These are phyloP conservation scores for Drosophila pegasa DNA, from an alignment of 2,888 invertebrate species.

Conservation along the genomic window DNA sequence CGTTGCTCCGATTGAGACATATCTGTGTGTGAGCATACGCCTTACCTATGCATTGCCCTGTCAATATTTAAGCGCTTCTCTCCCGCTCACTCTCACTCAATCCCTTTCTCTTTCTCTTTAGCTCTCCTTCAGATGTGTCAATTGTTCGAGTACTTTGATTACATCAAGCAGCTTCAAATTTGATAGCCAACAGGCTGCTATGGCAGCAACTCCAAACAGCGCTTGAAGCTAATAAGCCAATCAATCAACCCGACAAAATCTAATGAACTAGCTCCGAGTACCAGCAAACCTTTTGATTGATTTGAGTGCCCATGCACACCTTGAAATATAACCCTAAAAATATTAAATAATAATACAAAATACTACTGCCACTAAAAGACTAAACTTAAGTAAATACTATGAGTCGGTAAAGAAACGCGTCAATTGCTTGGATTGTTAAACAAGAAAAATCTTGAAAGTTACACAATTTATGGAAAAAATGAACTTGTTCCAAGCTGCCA, in stretches of 20 bases:
- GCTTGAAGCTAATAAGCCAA: background rate
- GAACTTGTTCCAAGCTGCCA: background rate
- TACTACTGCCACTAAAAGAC: too few relatives aligned
- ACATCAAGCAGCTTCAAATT: conserved; percentile 5
- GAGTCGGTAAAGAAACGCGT: too few relatives aligned
- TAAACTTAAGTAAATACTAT: too few relatives aligned
- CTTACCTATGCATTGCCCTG: conserved; percentile 22
- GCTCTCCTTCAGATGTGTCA: conserved; percentile 25
- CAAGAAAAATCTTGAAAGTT: background rate
- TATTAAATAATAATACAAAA: too few relatives aligned
- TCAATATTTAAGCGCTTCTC: conserved; percentile 54
- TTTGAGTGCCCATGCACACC: too few relatives aligned
- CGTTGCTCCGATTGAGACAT: conserved; percentile 5
- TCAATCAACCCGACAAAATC: conserved; percentile 5
- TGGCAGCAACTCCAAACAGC: background rate
- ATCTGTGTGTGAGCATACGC: background rate
- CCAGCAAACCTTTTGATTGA: too few relatives aligned
- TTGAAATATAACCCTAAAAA: too few relatives aligned
- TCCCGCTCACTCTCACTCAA: background rate
- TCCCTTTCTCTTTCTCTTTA: background rate
- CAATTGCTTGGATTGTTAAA: background rate
- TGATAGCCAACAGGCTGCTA: conserved; percentile 8
- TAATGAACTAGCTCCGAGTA: conserved; percentile 2
- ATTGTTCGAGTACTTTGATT: conserved; percentile 22
- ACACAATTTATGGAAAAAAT: background rate